These are phyloP conservation scores for Axis porcinus DNA, from an alignment of 2,113 vertebrate genomes.

Conservation along the genomic window DNA sequence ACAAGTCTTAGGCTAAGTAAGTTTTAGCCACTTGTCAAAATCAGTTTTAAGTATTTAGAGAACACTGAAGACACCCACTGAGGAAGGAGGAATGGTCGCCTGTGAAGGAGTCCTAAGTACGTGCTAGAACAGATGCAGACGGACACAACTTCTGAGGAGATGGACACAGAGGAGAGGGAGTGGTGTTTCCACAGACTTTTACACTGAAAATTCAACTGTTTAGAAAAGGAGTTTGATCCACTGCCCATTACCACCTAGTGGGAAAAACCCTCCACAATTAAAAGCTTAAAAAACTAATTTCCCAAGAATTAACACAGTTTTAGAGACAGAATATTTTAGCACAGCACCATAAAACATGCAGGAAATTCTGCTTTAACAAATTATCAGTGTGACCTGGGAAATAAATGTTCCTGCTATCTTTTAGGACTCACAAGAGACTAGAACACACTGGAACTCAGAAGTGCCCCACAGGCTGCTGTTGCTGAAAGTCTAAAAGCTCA, in stretches of 20 bases:
- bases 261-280: conserved; percentile 34
- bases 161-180: background rate
- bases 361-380: conserved; percentile 31
- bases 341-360: conserved; percentile 66
- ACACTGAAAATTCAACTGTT: conserved; percentile 2
- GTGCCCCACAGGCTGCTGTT: background rate
- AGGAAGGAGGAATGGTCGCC: conserved; percentile 46
- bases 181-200: conserved; percentile 23
- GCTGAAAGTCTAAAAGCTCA: background rate
- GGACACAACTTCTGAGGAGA: background rate
- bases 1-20: conserved; percentile 54
- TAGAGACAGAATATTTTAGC: conserved; percentile 33
- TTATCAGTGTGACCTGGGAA: background rate
- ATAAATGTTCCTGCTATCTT: conserved; percentile 1
- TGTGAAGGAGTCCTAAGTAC: conserved; percentile 24
- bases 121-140: conserved; percentile 24
- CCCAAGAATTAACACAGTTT: conserved; percentile 46
- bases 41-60: conserved; percentile 50
- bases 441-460: background rate
- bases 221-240: conserved; percentile 47
- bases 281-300: conserved; percentile 48
- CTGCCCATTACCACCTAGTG: background rate
- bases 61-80: conserved; percentile 44
- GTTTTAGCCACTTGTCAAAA: conserved; percentile 60
- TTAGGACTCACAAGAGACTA: conserved; percentile 8